Conservation (phyloP, 2,888 invertebrate genomes). For the Melinaea marsaeus region DNA sequence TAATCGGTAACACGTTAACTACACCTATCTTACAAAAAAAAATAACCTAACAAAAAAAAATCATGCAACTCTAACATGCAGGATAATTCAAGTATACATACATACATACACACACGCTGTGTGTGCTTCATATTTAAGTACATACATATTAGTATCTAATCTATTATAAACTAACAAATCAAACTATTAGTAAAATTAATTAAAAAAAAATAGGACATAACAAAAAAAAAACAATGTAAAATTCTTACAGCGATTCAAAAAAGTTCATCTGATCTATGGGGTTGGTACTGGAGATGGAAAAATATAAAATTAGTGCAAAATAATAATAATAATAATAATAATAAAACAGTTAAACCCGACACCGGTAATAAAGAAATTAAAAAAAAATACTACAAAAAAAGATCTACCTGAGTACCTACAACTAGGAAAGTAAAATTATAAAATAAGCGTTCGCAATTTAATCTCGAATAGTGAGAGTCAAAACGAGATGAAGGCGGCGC, state of each 20-base stretch:
- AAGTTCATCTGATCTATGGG: conserved; percentile 78
- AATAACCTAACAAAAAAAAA: too few species aligned
- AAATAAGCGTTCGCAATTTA: neutral
- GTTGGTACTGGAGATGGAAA: conserved; percentile 69
- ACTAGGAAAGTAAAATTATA: conserved; percentile 11
- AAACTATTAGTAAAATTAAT: conserved; percentile 31
- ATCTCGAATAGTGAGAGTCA: neutral
- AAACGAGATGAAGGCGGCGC: too few species aligned
- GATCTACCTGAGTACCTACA: neutral
- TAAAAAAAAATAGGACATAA: conserved; percentile 34
- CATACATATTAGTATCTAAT: conserved; percentile 1
- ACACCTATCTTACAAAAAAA: too few species aligned
- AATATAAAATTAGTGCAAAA: conserved; percentile 60
- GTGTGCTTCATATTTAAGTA: neutral
- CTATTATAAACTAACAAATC: conserved; percentile 11
- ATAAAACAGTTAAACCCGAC: conserved; percentile 37
- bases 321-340: conserved; percentile 39
- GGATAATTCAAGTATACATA: neutral
- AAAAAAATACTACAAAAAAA: conserved; percentile 9
- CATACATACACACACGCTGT: neutral
- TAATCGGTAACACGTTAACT: too few species aligned
- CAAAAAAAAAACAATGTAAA: conserved; percentile 46
- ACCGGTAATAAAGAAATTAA: conserved; percentile 16
- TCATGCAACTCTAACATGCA: neutral
- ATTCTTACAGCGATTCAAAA: conserved; percentile 76